Evolutionary conservation across 2,797 vertebrate species (phyloP).

Genomic region (Pseudochirops cupreus): DNA sequence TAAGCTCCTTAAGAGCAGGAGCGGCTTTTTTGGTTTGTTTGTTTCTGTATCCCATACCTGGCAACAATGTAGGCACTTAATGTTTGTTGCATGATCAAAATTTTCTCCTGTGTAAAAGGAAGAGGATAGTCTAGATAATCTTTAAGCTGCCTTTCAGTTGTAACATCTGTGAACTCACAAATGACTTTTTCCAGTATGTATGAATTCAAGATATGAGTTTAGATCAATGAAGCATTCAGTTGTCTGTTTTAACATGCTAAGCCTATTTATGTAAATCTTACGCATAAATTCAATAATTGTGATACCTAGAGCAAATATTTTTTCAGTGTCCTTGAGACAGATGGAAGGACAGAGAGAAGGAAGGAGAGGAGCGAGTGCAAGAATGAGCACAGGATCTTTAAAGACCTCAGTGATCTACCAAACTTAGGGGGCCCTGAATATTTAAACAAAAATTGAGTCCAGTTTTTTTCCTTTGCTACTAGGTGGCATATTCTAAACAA

Average conservation of each 20-base stretch:
- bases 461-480: background rate
- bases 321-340: background rate
- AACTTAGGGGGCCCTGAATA: background rate
- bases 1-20: background rate
- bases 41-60: background rate
- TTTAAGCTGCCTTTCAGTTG: background rate
- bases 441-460: background rate
- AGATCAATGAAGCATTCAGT: background rate
- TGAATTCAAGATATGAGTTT: background rate
- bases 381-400: background rate
- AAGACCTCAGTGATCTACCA: background rate
- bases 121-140: background rate
- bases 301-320: background rate
- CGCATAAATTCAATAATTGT: background rate
- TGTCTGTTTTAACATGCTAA: background rate
- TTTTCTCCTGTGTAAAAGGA: background rate
- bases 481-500: background rate
- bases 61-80: background rate
- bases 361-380: background rate
- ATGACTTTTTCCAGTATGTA: background rate
- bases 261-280: background rate
- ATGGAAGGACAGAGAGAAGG: background rate
- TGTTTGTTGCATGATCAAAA: background rate
- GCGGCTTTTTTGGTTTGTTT: background rate
- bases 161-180: background rate